Evolutionary conservation across 1,140 invertebrate genomes (phyloP).

Genomic region (Thaumetopoea pityocampa): DNA sequence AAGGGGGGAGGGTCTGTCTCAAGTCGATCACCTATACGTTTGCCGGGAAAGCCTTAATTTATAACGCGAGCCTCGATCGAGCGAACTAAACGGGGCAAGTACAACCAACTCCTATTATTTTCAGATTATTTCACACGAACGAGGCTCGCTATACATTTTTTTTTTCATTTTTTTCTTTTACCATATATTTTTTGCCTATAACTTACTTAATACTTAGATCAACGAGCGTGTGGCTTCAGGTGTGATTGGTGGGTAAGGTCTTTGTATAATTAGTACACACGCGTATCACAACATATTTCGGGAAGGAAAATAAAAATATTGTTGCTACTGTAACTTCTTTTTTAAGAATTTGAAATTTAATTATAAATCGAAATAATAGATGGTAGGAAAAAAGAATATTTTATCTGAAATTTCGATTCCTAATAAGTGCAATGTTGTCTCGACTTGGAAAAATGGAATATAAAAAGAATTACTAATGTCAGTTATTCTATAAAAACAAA

Average conservation of each 20-base stretch:
- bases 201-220: conserved; percentile 72
- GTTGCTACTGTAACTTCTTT: conserved; percentile 18
- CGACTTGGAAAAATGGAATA: conserved; percentile 15
- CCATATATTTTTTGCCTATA: conserved; percentile 58
- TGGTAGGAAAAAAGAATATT: conserved; percentile 43
- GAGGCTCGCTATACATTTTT: conserved; percentile 56
- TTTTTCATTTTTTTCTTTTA: conserved; percentile 50
- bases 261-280: conserved; percentile 60
- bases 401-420: conserved; percentile 12
- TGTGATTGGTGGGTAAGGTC: conserved; percentile 68
- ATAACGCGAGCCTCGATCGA: conserved; percentile 47
- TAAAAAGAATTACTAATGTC: conserved; percentile 13
- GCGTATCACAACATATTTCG: conserved; percentile 43
- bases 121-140: conserved; percentile 48
- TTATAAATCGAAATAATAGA: conserved; percentile 18
- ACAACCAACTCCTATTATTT: conserved; percentile 30
- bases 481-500: conserved; percentile 15
- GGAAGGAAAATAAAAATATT: conserved; percentile 37
- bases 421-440: conserved; percentile 18
- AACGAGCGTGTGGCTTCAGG: conserved; percentile 67
- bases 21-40: conserved; percentile 45
- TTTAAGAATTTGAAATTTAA: conserved; percentile 26
- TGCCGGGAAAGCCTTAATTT: conserved; percentile 67
- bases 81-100: conserved; percentile 43
- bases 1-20: conserved; percentile 32